Percentiles rank a stretch among this genome's conserved stretches.
Evolutionary conservation across 2,113 vertebrate species (phyloP).

Genomic region (Martes martes): DNA sequence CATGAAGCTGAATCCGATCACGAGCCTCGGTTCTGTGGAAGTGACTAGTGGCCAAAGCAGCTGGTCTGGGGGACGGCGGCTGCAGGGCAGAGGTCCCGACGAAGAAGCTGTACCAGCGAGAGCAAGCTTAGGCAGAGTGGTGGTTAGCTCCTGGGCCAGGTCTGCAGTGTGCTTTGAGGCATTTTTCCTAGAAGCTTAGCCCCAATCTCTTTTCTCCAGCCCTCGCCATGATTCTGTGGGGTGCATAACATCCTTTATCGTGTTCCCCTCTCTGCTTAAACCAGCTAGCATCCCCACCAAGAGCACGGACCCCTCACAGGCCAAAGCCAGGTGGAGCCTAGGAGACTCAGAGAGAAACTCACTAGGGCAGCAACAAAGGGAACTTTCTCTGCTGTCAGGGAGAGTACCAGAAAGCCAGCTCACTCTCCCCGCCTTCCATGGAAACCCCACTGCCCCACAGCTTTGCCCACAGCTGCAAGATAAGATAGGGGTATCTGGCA

Average conservation of each 20-base stretch:
- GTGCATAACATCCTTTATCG: background rate
- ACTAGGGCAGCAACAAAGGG: background rate
- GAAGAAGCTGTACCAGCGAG: background rate
- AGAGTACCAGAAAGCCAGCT: background rate
- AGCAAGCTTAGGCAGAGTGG: background rate
- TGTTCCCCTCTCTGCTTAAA: background rate
- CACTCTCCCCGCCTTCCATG: background rate
- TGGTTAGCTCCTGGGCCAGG: background rate
- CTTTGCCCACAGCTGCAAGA: background rate
- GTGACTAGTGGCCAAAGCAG: background rate
- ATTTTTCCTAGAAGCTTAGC: conserved; percentile 58
- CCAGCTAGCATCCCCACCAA: background rate
- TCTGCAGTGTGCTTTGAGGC: conserved; percentile 39
- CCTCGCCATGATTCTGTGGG: background rate
- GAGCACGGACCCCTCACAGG: background rate
- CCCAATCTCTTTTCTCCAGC: background rate
- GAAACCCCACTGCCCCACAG: background rate
- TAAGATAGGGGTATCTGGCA: background rate
- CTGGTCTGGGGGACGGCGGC: background rate
- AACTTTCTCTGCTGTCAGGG: background rate
- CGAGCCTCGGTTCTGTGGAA: background rate
- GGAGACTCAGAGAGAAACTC: background rate
- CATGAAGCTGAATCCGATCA: background rate
- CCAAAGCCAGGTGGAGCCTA: background rate
- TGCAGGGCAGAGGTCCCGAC: background rate